Percentiles rank a stretch among this genome's conserved stretches.
phyloP scores from a whole-genome alignment of 2,888 invertebrate species.

The Meganola albula region DNA sequence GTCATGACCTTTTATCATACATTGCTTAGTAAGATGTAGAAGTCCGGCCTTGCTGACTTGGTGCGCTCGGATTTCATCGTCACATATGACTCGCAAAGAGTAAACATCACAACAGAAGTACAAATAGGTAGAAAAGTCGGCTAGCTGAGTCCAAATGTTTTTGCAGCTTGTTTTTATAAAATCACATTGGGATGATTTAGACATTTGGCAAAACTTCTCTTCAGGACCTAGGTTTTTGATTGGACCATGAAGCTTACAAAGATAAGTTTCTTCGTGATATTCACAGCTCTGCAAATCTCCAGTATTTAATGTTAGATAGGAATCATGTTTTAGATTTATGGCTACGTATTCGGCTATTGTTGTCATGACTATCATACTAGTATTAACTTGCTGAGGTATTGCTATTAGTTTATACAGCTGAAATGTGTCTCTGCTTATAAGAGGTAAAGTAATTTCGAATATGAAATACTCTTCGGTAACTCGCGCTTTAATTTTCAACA shows the following conservation, averaged over 20 bases:
- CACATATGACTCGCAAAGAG: too few species aligned
- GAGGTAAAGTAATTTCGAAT: neutral
- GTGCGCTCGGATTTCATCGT: neutral
- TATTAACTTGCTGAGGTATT: neutral
- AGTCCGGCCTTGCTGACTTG: neutral
- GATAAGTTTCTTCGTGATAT: too few species aligned
- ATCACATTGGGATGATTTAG: too few species aligned
- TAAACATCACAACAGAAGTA: too few species aligned
- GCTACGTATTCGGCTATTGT: neutral
- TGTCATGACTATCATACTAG: neutral
- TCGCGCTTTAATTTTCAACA: constrained; percentile 10
- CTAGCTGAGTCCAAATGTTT: too few species aligned
- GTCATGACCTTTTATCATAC: neutral
- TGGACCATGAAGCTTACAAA: too few species aligned
- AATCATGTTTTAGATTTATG: neutral
- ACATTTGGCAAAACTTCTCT: too few species aligned
- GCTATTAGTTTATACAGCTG: neutral
- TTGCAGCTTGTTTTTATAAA: too few species aligned
- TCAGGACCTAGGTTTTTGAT: too few species aligned
- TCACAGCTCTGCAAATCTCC: too few species aligned
- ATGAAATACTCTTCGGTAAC: neutral
- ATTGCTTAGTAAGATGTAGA: neutral
- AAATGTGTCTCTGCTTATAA: neutral
- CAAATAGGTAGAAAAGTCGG: too few species aligned
- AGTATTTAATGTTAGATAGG: too few species aligned